These are phyloP conservation scores for Menidia menidia DNA, from an alignment of 2,797 vertebrate species.

Conservation along the genomic window DNA sequence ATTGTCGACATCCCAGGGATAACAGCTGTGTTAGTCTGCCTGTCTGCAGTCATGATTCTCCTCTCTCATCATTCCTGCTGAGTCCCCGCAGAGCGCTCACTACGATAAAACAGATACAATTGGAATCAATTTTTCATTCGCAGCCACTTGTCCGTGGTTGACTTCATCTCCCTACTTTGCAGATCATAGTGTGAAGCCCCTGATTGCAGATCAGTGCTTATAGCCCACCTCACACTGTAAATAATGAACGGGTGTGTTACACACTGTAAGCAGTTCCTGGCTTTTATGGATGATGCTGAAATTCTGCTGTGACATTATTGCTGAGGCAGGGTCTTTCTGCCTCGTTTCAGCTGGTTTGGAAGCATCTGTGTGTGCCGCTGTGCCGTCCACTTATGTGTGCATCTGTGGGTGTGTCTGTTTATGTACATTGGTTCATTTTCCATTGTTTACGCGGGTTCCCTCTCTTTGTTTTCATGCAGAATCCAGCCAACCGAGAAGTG, in stretches of 20 bases:
- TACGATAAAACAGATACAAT: constrained; percentile 59
- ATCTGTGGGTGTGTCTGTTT: constrained; percentile 22
- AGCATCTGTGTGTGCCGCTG: constrained; percentile 42
- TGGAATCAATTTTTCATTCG: constrained; percentile 61
- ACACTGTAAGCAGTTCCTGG: constrained; percentile 74
- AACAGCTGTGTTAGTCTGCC: constrained; percentile 26
- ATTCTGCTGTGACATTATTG: constrained; percentile 54
- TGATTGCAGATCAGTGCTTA: constrained; percentile 71
- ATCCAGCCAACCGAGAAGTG: constrained; percentile 89
- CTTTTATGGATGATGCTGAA: constrained; percentile 72
- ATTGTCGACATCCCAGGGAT: neutral
- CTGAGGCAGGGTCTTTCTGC: constrained; percentile 58
- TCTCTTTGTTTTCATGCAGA: constrained; percentile 85
- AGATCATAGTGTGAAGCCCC: constrained; percentile 49
- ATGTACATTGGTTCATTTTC: constrained; percentile 30
- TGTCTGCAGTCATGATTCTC: constrained; percentile 31
- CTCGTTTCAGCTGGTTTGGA: constrained; percentile 39
- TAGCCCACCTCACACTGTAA: constrained; percentile 57
- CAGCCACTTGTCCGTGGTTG: constrained; percentile 46
- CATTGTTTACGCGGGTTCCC: constrained; percentile 82
- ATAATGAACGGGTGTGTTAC: constrained; percentile 60
- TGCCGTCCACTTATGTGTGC: constrained; percentile 22
- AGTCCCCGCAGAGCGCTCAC: constrained; percentile 29
- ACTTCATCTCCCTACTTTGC: constrained; percentile 48
- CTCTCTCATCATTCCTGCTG: constrained; percentile 31